Conservation (phyloP, 2,888 invertebrate genomes). For the Brenthis ino region DNA sequence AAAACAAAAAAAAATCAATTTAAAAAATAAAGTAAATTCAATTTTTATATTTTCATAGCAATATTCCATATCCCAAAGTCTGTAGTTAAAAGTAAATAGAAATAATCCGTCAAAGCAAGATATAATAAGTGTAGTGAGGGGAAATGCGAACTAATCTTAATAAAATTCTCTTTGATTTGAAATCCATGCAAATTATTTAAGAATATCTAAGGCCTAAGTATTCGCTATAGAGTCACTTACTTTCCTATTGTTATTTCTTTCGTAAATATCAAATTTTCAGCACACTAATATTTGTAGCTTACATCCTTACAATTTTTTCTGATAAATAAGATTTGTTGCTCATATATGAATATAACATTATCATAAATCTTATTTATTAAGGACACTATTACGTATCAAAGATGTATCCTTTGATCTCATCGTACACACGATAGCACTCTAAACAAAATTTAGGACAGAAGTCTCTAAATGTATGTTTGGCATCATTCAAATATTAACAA, state of each 20-base stretch:
- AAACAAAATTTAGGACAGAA: neutral
- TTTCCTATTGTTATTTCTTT: too few relatives aligned
- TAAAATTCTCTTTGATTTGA: slow-evolving; percentile 17
- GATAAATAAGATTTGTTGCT: too few relatives aligned
- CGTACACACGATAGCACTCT: slow-evolving; percentile 2
- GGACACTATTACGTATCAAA: neutral
- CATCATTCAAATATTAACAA: slow-evolving; percentile 13
- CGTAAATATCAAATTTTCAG: too few relatives aligned
- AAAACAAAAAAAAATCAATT: too few relatives aligned
- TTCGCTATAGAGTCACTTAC: too few relatives aligned
- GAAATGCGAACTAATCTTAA: slow-evolving; percentile 4
- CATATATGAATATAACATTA: neutral
- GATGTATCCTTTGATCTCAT: neutral
- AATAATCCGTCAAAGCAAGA: slow-evolving; percentile 13
- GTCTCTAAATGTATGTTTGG: neutral
- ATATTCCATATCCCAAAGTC: neutral
- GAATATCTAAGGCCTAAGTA: too few relatives aligned
- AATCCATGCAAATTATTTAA: neutral
- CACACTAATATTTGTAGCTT: too few relatives aligned
- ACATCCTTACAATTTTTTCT: too few relatives aligned
- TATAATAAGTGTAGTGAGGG: neutral
- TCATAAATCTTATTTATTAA: neutral
- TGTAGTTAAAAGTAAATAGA: slow-evolving; percentile 12
- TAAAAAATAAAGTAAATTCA: too few relatives aligned
- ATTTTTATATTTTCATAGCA: neutral